A percentile compares a stretch with the other conserved stretches of the same genome.
phyloP scores from a whole-genome alignment of 2,797 vertebrate species.

The Lerista edwardsae region DNA sequence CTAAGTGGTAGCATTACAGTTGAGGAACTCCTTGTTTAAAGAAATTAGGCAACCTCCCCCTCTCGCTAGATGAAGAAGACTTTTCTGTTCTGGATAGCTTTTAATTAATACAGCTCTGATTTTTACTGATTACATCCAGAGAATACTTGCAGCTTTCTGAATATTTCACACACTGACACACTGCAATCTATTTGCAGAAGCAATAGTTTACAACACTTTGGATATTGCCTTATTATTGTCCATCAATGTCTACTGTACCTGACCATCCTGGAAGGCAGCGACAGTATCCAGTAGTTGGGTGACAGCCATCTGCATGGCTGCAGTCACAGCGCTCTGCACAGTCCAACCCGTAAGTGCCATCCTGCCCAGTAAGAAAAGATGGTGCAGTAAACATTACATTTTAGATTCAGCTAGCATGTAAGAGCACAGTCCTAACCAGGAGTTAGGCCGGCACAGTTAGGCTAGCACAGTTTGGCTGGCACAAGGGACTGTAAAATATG shows the following conservation, averaged over 20 bases:
- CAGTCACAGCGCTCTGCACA: slow-evolving; percentile 94
- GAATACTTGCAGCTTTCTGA: neutral
- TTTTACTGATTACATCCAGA: neutral
- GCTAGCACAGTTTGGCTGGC: too few species aligned
- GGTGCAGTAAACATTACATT: slow-evolving; percentile 12
- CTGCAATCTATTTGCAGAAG: neutral
- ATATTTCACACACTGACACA: neutral
- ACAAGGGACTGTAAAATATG: too few species aligned
- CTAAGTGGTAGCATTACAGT: too few species aligned
- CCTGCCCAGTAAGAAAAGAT: slow-evolving; percentile 74
- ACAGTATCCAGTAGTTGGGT: slow-evolving; percentile 90
- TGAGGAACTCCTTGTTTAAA: too few species aligned
- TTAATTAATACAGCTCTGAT: neutral
- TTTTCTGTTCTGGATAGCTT: too few species aligned
- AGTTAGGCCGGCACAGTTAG: too few species aligned
- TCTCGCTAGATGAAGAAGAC: too few species aligned
- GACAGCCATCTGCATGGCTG: slow-evolving; percentile 94
- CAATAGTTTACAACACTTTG: too few species aligned
- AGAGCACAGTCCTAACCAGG: too few species aligned
- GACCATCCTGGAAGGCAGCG: slow-evolving; percentile 95
- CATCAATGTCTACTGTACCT: slow-evolving; percentile 76
- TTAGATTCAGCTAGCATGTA: neutral
- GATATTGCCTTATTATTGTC: too few species aligned
- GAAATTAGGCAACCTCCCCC: too few species aligned
- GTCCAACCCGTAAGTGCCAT: slow-evolving; percentile 90